These are phyloP conservation scores for Ochotona curzoniae DNA, from an alignment of 2,113 vertebrate genomes.

Conservation along the genomic window DNA sequence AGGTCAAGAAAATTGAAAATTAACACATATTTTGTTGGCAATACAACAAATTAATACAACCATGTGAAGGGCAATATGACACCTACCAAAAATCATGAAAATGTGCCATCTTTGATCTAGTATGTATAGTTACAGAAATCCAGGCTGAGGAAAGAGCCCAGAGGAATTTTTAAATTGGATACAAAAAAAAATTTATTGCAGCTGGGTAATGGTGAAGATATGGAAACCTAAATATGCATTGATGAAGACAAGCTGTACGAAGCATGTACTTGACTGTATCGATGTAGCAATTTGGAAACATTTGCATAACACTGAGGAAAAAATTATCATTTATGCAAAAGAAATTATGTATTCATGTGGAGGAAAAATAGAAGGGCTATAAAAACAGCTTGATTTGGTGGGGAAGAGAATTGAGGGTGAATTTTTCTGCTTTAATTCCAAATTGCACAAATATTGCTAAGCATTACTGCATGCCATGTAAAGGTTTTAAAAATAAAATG, in stretches of 20 bases:
- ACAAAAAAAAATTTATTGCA: neutral
- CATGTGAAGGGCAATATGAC: neutral
- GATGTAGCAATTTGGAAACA: neutral
- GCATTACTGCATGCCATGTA: neutral
- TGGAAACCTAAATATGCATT: neutral
- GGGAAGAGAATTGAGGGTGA: neutral
- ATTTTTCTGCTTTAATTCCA: conserved; percentile 37
- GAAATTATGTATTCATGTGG: conserved; percentile 22
- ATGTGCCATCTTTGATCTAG: neutral
- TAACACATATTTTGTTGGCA: neutral
- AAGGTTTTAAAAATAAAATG: neutral
- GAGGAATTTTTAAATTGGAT: neutral
- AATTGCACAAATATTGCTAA: conserved; percentile 46
- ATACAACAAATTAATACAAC: neutral
- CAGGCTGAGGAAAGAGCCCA: neutral
- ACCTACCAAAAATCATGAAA: neutral
- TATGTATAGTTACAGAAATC: neutral
- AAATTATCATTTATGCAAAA: conserved; percentile 42
- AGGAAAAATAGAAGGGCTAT: neutral
- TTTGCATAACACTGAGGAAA: conserved; percentile 22
- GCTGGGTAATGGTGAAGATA: neutral
- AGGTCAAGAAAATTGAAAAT: conserved; percentile 13
- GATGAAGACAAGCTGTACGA: neutral
- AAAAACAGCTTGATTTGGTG: conserved; percentile 32
- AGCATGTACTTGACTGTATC: neutral